Evolutionary conservation across 2,888 invertebrate genomes (phyloP).

Genomic region (Patella ulyssiponensis): DNA sequence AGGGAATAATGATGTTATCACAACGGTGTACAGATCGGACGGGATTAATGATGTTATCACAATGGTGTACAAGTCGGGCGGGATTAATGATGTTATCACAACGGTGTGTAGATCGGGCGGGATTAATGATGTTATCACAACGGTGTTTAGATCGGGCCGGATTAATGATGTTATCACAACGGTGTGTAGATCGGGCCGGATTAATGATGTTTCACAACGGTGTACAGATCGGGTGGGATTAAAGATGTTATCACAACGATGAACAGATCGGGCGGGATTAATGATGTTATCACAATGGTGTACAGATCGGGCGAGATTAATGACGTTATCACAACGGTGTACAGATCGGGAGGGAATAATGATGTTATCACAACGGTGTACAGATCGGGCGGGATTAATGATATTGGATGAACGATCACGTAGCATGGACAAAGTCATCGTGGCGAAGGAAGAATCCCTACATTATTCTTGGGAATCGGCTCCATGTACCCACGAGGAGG

Average conservation of each 20-base stretch:
- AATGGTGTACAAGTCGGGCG: background rate
- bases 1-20: background rate
- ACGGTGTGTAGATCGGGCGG: background rate
- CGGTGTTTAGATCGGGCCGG: background rate
- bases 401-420: background rate
- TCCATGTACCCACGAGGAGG: background rate
- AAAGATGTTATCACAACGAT: background rate
- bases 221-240: background rate
- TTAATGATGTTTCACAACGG: background rate
- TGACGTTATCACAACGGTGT: too few relatives aligned
- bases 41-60: background rate
- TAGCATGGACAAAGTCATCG: background rate
- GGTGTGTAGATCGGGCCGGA: background rate
- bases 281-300: background rate
- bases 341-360: background rate
- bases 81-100: background rate
- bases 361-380: background rate
- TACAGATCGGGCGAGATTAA: background rate
- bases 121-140: background rate
- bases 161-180: background rate
- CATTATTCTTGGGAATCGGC: too few relatives aligned
- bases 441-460: too few relatives aligned
- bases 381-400: background rate
- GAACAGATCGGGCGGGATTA: background rate
- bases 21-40: background rate